phyloP scores from a whole-genome alignment of 2,113 vertebrate genomes.

The Azemiops feae region DNA sequence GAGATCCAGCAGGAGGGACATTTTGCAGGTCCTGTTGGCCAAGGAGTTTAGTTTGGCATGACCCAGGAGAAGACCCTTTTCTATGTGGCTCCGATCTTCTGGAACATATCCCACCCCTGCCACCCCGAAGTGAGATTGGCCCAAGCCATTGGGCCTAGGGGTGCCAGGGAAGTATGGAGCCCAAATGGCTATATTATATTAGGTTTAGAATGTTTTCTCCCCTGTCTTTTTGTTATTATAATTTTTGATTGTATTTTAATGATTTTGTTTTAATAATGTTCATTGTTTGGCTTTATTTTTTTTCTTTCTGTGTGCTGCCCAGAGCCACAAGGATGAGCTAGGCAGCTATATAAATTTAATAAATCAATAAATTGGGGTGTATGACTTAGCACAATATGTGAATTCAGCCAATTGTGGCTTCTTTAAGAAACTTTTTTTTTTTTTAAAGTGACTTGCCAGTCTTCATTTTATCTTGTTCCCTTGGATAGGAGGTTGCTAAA shows the following conservation, averaged over 20 bases:
- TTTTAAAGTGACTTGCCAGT: neutral
- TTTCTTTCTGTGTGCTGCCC: neutral
- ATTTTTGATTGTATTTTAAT: neutral
- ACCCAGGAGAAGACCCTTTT: neutral
- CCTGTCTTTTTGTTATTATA: neutral
- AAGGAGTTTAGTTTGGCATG: neutral
- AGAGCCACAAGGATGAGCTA: neutral
- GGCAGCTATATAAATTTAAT: neutral
- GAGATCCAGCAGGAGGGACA: neutral
- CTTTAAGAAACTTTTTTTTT: neutral
- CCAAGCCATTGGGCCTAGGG: neutral
- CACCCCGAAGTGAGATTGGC: neutral
- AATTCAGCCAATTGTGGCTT: neutral
- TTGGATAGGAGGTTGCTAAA: neutral
- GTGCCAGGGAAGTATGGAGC: neutral
- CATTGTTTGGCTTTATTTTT: neutral
- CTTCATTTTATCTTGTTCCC: neutral
- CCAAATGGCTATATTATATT: neutral
- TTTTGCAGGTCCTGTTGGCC: neutral
- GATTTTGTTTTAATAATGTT: neutral
- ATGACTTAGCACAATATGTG: neutral
- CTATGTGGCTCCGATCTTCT: neutral
- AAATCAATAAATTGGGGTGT: neutral
- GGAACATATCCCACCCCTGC: neutral
- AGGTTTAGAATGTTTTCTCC: neutral